phyloP scores from a whole-genome alignment of 2,888 invertebrate genomes.

The Apocheima hispidaria region DNA sequence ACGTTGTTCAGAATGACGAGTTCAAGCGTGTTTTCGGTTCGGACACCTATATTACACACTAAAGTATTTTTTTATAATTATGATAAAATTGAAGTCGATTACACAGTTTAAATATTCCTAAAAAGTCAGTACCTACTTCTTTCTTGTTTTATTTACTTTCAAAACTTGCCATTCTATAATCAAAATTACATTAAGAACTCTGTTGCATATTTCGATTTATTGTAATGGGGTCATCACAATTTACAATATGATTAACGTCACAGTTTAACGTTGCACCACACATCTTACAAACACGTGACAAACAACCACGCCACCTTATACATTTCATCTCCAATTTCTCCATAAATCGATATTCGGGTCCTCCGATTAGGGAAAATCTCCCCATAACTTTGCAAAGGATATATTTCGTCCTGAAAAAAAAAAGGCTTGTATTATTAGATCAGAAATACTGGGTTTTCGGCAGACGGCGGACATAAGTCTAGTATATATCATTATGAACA shows the following conservation, averaged over 20 bases:
- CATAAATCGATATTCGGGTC: constrained; percentile 31
- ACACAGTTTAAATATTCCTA: too few species aligned
- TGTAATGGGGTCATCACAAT: constrained; percentile 38
- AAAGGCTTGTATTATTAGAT: neutral
- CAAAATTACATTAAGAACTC: constrained; percentile 65
- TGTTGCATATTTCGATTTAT: constrained; percentile 65
- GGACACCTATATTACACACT: too few species aligned
- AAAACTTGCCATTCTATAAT: constrained; percentile 34
- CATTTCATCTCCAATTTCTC: constrained; percentile 24
- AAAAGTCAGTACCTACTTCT: neutral
- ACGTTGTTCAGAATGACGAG: too few species aligned
- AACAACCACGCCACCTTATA: constrained; percentile 10
- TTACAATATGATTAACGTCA: constrained; percentile 29
- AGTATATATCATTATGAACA: too few species aligned
- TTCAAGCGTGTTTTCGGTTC: too few species aligned
- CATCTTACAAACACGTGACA: constrained; percentile 20
- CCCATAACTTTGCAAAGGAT: constrained; percentile 25
- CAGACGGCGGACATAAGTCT: too few species aligned
- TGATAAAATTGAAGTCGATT: neutral
- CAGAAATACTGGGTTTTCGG: too few species aligned
- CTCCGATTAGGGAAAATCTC: constrained; percentile 12
- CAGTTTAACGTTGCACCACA: constrained; percentile 21
- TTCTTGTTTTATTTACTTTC: neutral
- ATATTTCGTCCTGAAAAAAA: constrained; percentile 21
- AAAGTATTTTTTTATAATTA: too few species aligned